Percentiles rank a stretch among this genome's conserved stretches.
These are phyloP conservation scores for Pachypsylla venusta DNA, from an alignment of 1,140 invertebrate genomes.

Conservation along the genomic window DNA sequence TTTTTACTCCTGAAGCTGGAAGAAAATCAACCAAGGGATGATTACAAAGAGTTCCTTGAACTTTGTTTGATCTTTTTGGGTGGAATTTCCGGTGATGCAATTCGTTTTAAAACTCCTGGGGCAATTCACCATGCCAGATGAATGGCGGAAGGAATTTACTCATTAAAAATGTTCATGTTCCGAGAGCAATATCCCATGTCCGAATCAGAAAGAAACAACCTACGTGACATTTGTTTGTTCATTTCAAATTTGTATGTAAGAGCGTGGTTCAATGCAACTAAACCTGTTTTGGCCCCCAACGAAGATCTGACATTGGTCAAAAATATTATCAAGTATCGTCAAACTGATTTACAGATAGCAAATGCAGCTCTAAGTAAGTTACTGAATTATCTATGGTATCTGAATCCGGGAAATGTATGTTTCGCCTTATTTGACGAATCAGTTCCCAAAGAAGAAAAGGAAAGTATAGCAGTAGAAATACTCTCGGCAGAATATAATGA, in stretches of 20 bases:
- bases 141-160: conserved; percentile 23
- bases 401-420: conserved; percentile 18
- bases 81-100: conserved; percentile 20
- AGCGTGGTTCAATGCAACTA: conserved; percentile 24
- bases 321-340: conserved; percentile 17
- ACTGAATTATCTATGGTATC: conserved; percentile 22
- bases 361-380: conserved; percentile 17
- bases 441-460: neutral
- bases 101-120: conserved; percentile 27
- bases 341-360: conserved; percentile 16
- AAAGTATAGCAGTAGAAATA: neutral
- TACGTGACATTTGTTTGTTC: conserved; percentile 26
- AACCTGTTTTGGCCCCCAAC: conserved; percentile 20
- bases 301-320: conserved; percentile 21
- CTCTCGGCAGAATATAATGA: neutral
- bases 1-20: neutral
- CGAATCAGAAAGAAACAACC: conserved; percentile 22
- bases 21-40: conserved; percentile 18
- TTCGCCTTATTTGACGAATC: conserved; percentile 20
- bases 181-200: conserved; percentile 21
- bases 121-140: conserved; percentile 21
- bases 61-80: conserved; percentile 31
- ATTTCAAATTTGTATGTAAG: conserved; percentile 23
- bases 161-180: conserved; percentile 23
- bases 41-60: conserved; percentile 32